Evolutionary conservation across 2,113 vertebrate species (phyloP), one percentile per base, ranked within the genome.

Genomic region (Dipodomys stephensi): DNA sequence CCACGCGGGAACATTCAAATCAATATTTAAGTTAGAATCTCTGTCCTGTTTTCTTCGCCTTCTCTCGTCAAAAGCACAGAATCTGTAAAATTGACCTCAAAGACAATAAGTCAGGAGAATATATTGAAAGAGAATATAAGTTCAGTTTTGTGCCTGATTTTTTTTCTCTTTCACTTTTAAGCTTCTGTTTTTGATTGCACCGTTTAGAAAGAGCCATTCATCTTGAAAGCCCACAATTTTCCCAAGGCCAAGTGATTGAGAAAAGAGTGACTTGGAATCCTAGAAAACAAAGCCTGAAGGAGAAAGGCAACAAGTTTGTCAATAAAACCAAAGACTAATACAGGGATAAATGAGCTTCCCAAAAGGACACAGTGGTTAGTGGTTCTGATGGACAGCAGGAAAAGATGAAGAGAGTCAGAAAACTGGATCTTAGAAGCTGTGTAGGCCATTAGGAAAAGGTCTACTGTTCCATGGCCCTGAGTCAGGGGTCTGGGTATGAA

Each of bases 171-270:
- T 90, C 44, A 72, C 20, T 83, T 74, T 67, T 35, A 15, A 83
- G 28, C 16, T 18, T 67, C 44, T 67, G 9, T 69, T 92, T 90
- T 81, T 39, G 67, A 28, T 13, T 67, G 44, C 32, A 44, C 64
- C 87, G 65, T 74, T 79, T 20, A 25, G 44, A 69, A 88, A 90
- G 92, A 88, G 53, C 49, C 64, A 71, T 92, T 90, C 57, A 46
- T 49, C 82, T 67, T 90, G 67, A 92, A 94, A 92, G 49, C 49
- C 46, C 35, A 71, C 49, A 22, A 22, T 44, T 87, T 94, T 44
- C 68, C 62, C 28, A 64, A 69, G 1, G 5, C 49, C 72, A 80
- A 62, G 10, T 57, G 86, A 90, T 12, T 20, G 60, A 44, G 73
- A 27, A 20, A 77, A 92, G 57, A 82, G 28, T 65, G 49, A 74